Evolutionary conservation across 2,888 invertebrate genomes (phyloP).

Genomic region (Synanthedon vespiformis): DNA sequence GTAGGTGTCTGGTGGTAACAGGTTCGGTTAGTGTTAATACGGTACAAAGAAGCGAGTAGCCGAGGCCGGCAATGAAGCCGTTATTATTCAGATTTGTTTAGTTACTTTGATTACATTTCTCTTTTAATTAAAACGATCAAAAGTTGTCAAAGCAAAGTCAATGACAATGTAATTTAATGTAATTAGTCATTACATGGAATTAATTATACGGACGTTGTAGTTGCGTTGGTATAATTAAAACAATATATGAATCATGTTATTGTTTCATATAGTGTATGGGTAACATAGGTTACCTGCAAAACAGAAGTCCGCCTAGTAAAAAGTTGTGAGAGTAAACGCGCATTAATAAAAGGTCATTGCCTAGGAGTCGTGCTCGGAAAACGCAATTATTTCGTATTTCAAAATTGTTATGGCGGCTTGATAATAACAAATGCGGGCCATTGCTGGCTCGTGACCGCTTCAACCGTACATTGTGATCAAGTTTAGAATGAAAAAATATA

Average conservation of each 20-base stretch:
- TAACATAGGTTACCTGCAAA: background rate
- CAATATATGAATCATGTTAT: background rate
- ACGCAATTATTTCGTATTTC: conserved; percentile 59
- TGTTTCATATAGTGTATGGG: background rate
- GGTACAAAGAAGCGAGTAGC: conserved; percentile 15
- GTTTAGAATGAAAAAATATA: background rate
- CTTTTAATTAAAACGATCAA: too few species aligned
- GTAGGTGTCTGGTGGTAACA: conserved; percentile 10
- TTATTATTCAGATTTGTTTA: conserved; percentile 18
- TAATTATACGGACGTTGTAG: too few species aligned
- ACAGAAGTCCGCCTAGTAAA: background rate
- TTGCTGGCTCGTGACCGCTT: conserved; percentile 44
- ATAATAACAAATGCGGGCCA: conserved; percentile 52
- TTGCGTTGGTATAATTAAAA: too few species aligned
- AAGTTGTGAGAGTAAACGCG: conserved; percentile 1
- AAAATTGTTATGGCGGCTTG: conserved; percentile 54
- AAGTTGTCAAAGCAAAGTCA: too few species aligned
- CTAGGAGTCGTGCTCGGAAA: conserved; percentile 58
- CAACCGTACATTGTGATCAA: conserved; percentile 12
- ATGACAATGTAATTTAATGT: too few species aligned
- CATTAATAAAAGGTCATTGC: conserved; percentile 26
- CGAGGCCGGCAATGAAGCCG: conserved; percentile 9
- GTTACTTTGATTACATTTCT: too few species aligned
- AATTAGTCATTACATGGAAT: too few species aligned
- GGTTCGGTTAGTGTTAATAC: conserved; percentile 13